Conservation (phyloP, 1,140 invertebrate species). For the Saccostrea glomerata region DNA sequence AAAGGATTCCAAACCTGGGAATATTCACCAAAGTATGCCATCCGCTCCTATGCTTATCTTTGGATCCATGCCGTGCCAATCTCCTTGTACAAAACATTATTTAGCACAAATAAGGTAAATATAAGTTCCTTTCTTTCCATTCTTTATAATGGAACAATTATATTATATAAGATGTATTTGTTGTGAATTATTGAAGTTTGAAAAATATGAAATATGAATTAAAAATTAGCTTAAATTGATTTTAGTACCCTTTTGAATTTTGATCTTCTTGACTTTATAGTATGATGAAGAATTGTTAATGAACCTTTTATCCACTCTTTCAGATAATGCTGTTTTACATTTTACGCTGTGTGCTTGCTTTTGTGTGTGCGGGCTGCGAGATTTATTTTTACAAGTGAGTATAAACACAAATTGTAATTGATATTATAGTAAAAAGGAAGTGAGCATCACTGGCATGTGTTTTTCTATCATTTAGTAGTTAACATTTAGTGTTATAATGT, state of each 20-base stretch:
- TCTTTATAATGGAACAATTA: not conserved
- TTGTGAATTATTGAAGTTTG: not conserved
- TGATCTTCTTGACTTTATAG: too few species aligned
- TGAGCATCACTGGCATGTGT: too few species aligned
- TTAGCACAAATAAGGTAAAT: constrained; percentile 71
- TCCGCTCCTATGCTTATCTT: constrained; percentile 95
- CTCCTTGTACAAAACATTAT: constrained; percentile 64
- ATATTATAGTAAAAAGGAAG: too few species aligned
- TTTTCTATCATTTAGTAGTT: too few species aligned
- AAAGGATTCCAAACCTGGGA: constrained; percentile 99
- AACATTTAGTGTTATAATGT: too few species aligned
- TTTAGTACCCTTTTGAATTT: too few species aligned
- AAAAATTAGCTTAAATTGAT: too few species aligned
- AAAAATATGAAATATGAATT: too few species aligned
- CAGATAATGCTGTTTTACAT: constrained; percentile 95
- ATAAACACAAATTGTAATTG: not conserved
- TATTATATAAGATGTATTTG: too few species aligned
- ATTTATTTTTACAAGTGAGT: constrained; percentile 95
- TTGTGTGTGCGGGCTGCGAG: constrained; percentile 90
- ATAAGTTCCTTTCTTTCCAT: not conserved
- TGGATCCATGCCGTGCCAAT: constrained; percentile 91
- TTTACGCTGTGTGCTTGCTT: constrained; percentile 89
- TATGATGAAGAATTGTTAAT: not conserved
- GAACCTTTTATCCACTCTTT: constrained; percentile 46
- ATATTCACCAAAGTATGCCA: constrained; percentile 95